Evolutionary conservation across 2,888 invertebrate genomes (phyloP), one percentile per base, ranked within the genome.

Genomic region (Poecilus cupreus): DNA sequence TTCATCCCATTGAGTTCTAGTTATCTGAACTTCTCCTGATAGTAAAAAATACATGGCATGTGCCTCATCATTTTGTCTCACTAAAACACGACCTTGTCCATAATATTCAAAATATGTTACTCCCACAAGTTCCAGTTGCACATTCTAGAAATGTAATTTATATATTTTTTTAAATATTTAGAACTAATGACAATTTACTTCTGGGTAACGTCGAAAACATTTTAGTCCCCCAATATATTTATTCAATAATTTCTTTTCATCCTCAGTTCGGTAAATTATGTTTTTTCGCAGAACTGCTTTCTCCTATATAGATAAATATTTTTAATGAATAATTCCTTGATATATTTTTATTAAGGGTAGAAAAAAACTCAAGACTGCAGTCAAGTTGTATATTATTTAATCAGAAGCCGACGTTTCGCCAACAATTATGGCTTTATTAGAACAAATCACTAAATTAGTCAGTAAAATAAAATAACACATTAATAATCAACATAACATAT

Each of bases 41-140:
- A 94, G 88, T 64, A 95, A 90, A 86, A 93, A 94, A 87, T 93
- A 94, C 64, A 94, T 86, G 0, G 92, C 92, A 79, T 90, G 88
- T 0, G 94, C 92, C 1, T 88, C 88, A 79, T 93, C 92, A 10
- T 91, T 91, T 86, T 94, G 92, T 10, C 91, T 91, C 0, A 94
- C 92, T 60, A 95, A 91, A 0, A 89, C 88, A 0, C 93, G 90
- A 0, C 91, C 92, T 0, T 92, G 90, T 0, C 90, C 89, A 82
- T 92, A 91, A 84, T 92, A 93, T 83, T 91, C 91, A 88, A 93
- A 94, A 84, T 92, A 91, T 0, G 92, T 91, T 0, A 91, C 91
- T 0, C 91, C 91, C 0, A 93, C 92, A 51, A 95, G 86, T 70
- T 92, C 90, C 83, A 90, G 90, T 85, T 93, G 92, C 6, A 94